Base-by-base conservation (phyloP, 2,888 invertebrate genomes). In the Agrochola macilenta region DNA sequence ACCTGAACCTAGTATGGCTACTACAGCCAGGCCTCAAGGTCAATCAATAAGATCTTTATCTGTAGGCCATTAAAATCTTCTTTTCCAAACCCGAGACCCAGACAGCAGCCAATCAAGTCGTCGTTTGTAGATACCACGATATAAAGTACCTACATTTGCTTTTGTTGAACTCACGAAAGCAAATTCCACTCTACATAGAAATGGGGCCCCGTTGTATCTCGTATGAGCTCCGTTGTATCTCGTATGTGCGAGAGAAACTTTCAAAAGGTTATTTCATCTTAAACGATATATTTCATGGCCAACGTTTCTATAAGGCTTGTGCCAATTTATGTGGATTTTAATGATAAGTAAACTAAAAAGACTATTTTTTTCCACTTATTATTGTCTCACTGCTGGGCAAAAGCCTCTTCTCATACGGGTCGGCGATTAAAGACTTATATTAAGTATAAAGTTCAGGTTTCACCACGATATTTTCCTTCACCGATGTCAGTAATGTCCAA, bases 131-230 rank as follows among this genome's bases (percentile, higher is more conserved):
- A 73, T 46, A 20, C 30, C 17, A 52, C 35, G 30, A 49, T 46
- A 43, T 17, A 77, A 73, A 78, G 35, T 72, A 77, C 43, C n/a
- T 54, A 63, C 74, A 54, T 73, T 61, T 39, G 26, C 81, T 73
- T 74, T 78, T 80, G 81, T 78, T 80, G 54, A 71, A 61, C 60
- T 39, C 52, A 26, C 30, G 77, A 79, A 52, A 77, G 35, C 60
- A 54, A 80, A 78, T 77, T 72, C 80, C 49, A 54, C 35, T 78
- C 54, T 74, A 63, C 46, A 80, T 80, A 80, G 81, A 73, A 78
- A 78, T 80, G 52, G 61, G n/a, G 58, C 14, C 7, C 7, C 26
- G 58, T 17, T 58, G 58, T 58, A 26, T 26, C 14, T 58, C 58
- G 57, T 57, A 57, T 57, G n/a, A 35, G 58, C 30, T 71, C 5